A percentile compares a stretch with the other conserved stretches of the same genome.
These are phyloP conservation scores for Spodoptera frugiperda DNA, from an alignment of 1,140 invertebrate genomes.

Conservation along the genomic window DNA sequence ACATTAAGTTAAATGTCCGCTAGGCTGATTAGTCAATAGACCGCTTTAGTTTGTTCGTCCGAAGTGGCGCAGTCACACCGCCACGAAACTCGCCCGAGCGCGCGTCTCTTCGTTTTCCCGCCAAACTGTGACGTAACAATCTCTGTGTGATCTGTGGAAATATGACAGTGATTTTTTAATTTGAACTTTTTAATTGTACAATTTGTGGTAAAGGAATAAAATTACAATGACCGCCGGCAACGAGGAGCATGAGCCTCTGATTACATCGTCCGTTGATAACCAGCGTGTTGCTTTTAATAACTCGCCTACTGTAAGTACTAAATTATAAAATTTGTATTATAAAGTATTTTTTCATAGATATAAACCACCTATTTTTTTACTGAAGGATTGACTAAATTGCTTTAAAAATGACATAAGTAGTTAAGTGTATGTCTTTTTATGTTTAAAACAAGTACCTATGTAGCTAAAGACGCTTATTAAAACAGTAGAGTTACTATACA, in stretches of 20 bases:
- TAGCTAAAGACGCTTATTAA: no score
- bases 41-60: conserved; percentile 24
- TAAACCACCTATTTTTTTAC: neutral
- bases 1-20: conserved; percentile 14
- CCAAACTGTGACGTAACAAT: conserved; percentile 42
- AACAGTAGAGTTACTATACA: no score
- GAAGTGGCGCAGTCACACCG: conserved; percentile 20
- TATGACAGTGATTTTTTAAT: conserved; percentile 46
- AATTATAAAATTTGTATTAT: neutral
- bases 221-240: conserved; percentile 77
- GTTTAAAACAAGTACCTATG: no score
- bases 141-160: conserved; percentile 30
- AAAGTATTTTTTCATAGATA: neutral
- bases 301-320: conserved; percentile 69
- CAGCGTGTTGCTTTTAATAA: conserved; percentile 77
- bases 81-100: conserved; percentile 6
- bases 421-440: no score
- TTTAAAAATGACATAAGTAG: no score
- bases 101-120: conserved; percentile 36
- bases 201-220: conserved; percentile 49
- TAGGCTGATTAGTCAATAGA: conserved; percentile 36
- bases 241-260: conserved; percentile 80
- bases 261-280: conserved; percentile 78
- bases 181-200: conserved; percentile 30
- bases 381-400: no score